Base-by-base conservation (phyloP, 1,140 invertebrate species). In the Pygmarrhopalites habei region DNA sequence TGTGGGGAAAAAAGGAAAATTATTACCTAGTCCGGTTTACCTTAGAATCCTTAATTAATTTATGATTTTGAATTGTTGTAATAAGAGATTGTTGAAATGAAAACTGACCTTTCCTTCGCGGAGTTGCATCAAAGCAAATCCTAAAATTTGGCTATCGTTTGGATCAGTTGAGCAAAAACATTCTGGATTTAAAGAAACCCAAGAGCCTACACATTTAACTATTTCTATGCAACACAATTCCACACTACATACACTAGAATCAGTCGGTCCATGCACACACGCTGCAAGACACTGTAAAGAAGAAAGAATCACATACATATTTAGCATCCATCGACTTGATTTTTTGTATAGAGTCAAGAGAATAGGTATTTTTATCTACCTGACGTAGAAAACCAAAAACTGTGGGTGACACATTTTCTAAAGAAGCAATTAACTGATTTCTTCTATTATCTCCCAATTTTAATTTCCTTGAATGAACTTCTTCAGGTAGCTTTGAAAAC, bases 401-500 rank as follows among this genome's bases (percentile, higher is more conserved):
- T 21, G 74, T 66, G 25, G 76, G 73, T 51, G 78, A 75, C 30
- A 77, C 73, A 49, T 72, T 61, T 25, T 74, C 82, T 44, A 97
- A 80, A 72, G 94, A 86, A 55, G 84, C 79, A 70, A 86, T 83
- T 21, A 98, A 81, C 74, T 95, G 86, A 65, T 86, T 81, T 59
- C 94, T 78, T 71, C 95, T 79, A 78, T 97, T 98, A 64, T 88
- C 89, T 26, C 93, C 93, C 59, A 98, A 78, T 72, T 89, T 85
- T 28, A 98, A 77, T 68, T 84, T 85, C 71, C 88, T 78, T 14
- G 85, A 90, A 72, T 86, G 86, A 35, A 95, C 85, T 84, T 98
- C 95, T 82, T 98, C 95, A n/a, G 95, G 94, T 70, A 98, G 79
- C 10, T n/a, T n/a, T n/a, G n/a, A n/a, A n/a, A n/a, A n/a, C n/a